Conservation (phyloP, 1,140 invertebrate genomes). For the Varroa destructor region DNA sequence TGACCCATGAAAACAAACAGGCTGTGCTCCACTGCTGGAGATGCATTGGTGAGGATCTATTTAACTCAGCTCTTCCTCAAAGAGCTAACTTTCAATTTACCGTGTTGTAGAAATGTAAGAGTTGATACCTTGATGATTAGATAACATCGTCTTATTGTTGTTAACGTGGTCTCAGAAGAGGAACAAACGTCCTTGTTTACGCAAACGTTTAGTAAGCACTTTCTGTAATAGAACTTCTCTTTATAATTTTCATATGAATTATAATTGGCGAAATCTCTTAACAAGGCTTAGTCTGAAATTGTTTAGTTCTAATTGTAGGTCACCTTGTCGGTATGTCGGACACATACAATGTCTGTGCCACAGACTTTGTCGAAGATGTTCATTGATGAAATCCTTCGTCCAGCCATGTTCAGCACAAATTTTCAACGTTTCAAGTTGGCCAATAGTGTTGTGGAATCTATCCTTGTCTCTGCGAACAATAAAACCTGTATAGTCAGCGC, state of each 20-base stretch:
- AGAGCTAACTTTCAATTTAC: no score
- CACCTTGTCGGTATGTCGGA: conserved; percentile 68
- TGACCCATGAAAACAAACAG: conserved; percentile 49
- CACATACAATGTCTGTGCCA: conserved; percentile 50
- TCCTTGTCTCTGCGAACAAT: neutral
- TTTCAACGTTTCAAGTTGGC: conserved; percentile 5
- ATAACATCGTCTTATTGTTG: no score
- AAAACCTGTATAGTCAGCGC: conserved; percentile 25
- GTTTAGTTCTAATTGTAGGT: neutral
- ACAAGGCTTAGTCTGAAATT: no score
- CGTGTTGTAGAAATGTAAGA: no score
- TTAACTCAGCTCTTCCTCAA: no score
- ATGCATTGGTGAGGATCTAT: conserved; percentile 49
- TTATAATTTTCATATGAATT: no score
- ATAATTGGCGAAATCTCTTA: no score
- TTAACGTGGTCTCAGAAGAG: no score
- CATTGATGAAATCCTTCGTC: neutral
- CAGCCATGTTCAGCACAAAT: conserved; percentile 27
- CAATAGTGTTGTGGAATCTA: conserved; percentile 30
- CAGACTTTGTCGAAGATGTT: conserved; percentile 29
- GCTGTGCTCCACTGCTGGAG: conserved; percentile 68
- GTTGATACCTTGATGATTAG: no score
- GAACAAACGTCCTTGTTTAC: no score
- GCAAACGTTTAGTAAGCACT: no score
- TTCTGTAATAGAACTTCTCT: no score